Conservation (phyloP, 1,140 invertebrate genomes). For the Drosophila athabasca region DNA sequence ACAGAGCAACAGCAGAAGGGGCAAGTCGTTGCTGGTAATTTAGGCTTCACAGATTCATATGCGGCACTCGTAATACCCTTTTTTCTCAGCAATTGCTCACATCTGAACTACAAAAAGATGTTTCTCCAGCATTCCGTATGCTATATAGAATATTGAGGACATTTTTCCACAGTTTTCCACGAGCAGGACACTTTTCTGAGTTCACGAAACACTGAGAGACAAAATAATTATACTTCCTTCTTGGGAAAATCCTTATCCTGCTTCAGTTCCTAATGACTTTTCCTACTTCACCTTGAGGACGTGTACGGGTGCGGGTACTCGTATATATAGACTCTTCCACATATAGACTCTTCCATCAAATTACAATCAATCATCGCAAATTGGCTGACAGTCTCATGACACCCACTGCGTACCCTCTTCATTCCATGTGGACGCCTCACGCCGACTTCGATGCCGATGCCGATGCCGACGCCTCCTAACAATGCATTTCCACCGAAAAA, state of each 20-base stretch:
- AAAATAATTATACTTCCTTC: background rate
- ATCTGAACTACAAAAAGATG: background rate
- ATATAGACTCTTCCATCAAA: background rate
- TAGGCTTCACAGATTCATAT: background rate
- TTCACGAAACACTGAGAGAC: no score
- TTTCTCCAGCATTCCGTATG: no score
- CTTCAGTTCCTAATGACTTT: background rate
- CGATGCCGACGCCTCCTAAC: conserved; percentile 13
- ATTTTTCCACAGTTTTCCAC: no score
- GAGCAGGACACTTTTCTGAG: no score
- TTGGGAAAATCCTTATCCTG: no score
- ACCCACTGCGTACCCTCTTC: conserved; percentile 3
- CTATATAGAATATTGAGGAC: background rate
- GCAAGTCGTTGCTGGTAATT: conserved; percentile 1
- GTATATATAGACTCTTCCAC: no score
- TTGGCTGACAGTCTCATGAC: background rate
- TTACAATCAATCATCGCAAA: conserved; percentile 7
- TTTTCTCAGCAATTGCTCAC: background rate
- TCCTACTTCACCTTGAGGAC: no score
- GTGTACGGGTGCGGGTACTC: no score
- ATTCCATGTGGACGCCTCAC: background rate
- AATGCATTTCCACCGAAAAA: conserved; percentile 36
- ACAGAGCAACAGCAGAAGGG: background rate
- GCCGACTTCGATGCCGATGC: background rate
- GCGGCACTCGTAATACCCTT: background rate